A percentile compares a stretch with the other conserved stretches of the same genome.
These are phyloP conservation scores for Netelia virgata DNA, from an alignment of 2,888 invertebrate genomes.

Conservation along the genomic window DNA sequence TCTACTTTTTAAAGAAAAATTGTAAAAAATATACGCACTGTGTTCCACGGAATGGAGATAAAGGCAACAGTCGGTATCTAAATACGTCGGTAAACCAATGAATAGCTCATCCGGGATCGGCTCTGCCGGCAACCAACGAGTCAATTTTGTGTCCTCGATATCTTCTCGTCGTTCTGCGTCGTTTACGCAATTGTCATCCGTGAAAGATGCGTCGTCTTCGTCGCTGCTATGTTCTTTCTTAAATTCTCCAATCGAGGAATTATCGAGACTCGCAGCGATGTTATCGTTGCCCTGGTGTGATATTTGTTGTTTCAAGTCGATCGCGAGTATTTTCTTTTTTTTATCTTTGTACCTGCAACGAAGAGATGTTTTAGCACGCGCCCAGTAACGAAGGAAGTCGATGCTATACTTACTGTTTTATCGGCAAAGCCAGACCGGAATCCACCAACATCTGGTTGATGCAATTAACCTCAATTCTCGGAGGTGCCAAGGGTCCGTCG, in stretches of 20 bases:
- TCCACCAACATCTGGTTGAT: constrained; percentile 89
- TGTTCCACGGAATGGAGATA: constrained; percentile 83
- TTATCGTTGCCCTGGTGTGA: constrained; percentile 6
- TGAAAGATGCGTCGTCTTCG: constrained; percentile 11
- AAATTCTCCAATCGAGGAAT: neutral
- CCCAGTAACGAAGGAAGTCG: neutral
- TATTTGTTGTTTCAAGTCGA: constrained; percentile 78
- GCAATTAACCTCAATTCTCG: constrained; percentile 88
- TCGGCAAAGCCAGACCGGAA: constrained; percentile 88
- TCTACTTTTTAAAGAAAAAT: too few relatives aligned
- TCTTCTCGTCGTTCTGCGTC: constrained; percentile 55
- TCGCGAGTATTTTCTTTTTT: constrained; percentile 74
- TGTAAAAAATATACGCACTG: constrained; percentile 68
- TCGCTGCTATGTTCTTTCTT: neutral
- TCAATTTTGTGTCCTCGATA: neutral
- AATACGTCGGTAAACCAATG: constrained; percentile 88
- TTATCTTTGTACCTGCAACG: constrained; percentile 70
- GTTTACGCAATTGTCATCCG: constrained; percentile 29
- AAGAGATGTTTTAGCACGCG: constrained; percentile 5
- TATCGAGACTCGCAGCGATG: neutral
- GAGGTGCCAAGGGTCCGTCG: constrained; percentile 89
- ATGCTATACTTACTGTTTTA: constrained; percentile 79
- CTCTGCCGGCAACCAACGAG: constrained; percentile 88
- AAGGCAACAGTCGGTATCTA: constrained; percentile 86
- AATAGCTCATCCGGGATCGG: constrained; percentile 86